Evolutionary conservation across 2,113 vertebrate species (phyloP).

Genomic region (Atractosteus spatula): DNA sequence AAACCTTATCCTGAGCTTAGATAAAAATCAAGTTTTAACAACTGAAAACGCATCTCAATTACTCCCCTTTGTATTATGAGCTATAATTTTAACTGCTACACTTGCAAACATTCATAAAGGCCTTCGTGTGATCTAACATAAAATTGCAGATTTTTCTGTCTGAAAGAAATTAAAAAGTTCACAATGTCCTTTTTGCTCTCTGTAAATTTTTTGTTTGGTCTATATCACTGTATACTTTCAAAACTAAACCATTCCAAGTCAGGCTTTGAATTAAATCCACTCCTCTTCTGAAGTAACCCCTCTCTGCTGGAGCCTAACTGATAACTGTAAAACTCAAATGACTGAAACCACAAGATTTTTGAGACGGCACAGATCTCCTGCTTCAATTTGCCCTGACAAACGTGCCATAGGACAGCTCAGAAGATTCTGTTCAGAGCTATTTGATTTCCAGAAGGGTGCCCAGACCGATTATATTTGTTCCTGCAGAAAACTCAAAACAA

Average conservation of each 20-base stretch:
- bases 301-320: conserved; percentile 9
- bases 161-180: neutral
- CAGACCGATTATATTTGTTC: conserved; percentile 28
- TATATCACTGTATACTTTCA: neutral
- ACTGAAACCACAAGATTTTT: conserved; percentile 6
- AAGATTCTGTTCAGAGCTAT: conserved; percentile 17
- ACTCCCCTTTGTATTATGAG: no score
- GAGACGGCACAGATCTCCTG: conserved; percentile 31
- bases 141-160: neutral
- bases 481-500: conserved; percentile 32
- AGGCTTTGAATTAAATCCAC: neutral
- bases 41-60: no score
- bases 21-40: no score
- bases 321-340: conserved; percentile 4
- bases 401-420: neutral
- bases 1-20: no score
- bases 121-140: no score
- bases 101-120: no score
- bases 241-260: neutral
- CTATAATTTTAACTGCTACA: no score
- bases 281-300: conserved; percentile 10
- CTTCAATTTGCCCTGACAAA: conserved; percentile 23
- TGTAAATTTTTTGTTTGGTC: neutral
- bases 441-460: conserved; percentile 23
- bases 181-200: neutral